Conservation (phyloP, 1,140 invertebrate species). For the Triops cancriformis region DNA sequence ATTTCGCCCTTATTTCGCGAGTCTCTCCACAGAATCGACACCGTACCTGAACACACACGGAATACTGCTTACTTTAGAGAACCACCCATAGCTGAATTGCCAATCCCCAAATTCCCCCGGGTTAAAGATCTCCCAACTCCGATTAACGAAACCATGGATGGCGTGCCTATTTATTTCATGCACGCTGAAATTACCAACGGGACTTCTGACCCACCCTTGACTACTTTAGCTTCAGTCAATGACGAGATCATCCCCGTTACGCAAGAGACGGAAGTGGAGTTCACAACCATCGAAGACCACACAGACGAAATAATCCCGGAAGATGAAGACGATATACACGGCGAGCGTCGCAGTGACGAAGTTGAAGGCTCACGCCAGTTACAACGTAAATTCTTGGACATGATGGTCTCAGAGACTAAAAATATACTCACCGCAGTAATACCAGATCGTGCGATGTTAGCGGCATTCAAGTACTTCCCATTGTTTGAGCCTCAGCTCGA, state of each 20-base stretch:
- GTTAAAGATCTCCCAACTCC: background rate
- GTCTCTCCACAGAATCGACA: background rate
- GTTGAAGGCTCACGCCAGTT: conserved; percentile 15
- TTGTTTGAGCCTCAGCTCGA: conserved; percentile 18
- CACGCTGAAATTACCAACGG: background rate
- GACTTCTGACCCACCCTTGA: background rate
- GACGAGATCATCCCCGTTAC: background rate
- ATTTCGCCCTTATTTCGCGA: background rate
- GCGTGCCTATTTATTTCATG: conserved; percentile 10
- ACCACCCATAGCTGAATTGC: background rate
- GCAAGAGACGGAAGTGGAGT: background rate
- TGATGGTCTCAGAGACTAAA: conserved; percentile 24
- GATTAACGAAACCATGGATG: conserved; percentile 16
- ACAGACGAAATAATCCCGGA: background rate
- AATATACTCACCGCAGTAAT: conserved; percentile 18
- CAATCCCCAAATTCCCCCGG: background rate
- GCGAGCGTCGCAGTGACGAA: background rate
- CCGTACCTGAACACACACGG: background rate
- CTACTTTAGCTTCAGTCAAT: background rate
- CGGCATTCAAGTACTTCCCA: conserved; percentile 20
- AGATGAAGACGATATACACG: conserved; percentile 1
- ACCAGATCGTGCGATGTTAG: conserved; percentile 15
- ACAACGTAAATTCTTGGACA: conserved; percentile 17
- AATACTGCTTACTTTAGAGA: conserved; percentile 14
- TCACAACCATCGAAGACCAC: background rate